phyloP scores from a whole-genome alignment of 2,113 vertebrate species.

The Phaetusa simplex region DNA sequence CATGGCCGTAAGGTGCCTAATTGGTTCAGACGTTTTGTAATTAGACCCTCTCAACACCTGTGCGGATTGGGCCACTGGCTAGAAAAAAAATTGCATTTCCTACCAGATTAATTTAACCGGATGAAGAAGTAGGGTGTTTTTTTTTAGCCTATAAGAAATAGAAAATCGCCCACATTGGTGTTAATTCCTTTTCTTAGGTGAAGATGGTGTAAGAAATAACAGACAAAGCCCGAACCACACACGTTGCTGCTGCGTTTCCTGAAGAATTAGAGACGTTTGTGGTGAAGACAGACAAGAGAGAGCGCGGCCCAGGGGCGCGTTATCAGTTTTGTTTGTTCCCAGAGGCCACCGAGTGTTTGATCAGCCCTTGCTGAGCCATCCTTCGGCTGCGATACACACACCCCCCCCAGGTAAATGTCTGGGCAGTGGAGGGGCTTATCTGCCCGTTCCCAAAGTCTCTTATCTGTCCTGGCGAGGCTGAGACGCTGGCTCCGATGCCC shows the following conservation, averaged over 20 bases:
- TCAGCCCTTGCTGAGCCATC: background rate
- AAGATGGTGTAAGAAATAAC: background rate
- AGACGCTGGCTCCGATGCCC: fast-evolving
- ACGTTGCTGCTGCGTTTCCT: background rate
- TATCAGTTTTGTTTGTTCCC: background rate
- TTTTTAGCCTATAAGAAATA: background rate
- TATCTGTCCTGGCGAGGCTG: fast-evolving
- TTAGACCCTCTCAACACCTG: background rate
- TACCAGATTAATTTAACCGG: background rate
- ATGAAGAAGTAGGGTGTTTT: background rate
- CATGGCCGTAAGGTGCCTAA: background rate
- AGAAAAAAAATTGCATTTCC: background rate
- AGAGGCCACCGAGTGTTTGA: background rate
- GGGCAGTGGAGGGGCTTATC: background rate
- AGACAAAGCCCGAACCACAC: background rate
- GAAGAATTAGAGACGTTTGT: background rate
- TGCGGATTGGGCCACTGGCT: background rate
- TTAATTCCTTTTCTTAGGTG: background rate
- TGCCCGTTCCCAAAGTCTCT: background rate
- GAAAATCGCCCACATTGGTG: background rate
- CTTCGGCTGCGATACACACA: fast-evolving
- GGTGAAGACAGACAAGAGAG: background rate
- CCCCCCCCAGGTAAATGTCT: background rate
- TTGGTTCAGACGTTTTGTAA: background rate
- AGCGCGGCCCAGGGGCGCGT: fast-evolving